A percentile compares a stretch with the other conserved stretches of the same genome.
Evolutionary conservation across 2,888 invertebrate genomes (phyloP).

Genomic region (Allolobophora icterica): DNA sequence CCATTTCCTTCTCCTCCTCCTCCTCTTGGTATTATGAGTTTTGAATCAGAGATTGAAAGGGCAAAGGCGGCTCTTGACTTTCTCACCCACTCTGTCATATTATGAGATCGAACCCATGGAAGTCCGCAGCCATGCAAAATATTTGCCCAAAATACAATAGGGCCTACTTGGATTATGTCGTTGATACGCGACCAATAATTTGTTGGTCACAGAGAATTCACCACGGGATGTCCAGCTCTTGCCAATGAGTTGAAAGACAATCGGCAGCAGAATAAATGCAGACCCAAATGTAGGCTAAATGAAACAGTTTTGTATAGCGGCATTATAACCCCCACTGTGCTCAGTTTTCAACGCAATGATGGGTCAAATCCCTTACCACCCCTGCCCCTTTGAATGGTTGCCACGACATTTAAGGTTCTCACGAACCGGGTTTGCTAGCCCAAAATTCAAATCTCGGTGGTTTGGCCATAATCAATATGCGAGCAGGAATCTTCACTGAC

Average conservation of each 20-base stretch:
- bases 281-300: not conserved
- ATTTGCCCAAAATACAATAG: not conserved
- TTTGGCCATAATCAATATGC: too few species aligned
- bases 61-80: not conserved
- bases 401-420: not conserved
- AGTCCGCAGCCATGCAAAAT: not conserved
- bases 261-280: not conserved
- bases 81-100: conserved; percentile 9
- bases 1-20: not conserved
- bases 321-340: not conserved
- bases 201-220: not conserved
- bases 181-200: not conserved
- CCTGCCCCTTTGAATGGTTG: not conserved
- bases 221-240: not conserved
- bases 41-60: too few species aligned
- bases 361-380: not conserved
- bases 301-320: too few species aligned
- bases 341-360: not conserved
- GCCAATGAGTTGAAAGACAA: not conserved
- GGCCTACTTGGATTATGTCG: too few species aligned
- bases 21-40: not conserved
- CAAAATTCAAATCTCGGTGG: too few species aligned
- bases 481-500: too few species aligned
- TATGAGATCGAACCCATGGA: not conserved
- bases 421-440: too few species aligned